Evolutionary conservation across 1,140 invertebrate genomes (phyloP).

Genomic region (Paracyclopina nana): DNA sequence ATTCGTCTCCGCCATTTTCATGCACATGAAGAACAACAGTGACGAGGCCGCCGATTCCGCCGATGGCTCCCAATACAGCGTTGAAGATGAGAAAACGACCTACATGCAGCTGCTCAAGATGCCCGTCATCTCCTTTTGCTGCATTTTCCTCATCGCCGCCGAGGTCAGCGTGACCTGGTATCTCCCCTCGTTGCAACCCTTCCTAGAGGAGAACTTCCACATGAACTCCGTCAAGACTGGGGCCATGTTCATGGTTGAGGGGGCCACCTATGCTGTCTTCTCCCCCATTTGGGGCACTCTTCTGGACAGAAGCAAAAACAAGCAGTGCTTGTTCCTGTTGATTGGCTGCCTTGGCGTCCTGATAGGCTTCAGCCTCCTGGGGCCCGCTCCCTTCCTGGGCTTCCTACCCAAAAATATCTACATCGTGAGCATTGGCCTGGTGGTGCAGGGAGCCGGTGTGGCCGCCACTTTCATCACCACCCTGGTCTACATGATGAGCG

Average conservation of each 20-base stretch:
- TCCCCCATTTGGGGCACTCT: slow-evolving; percentile 59
- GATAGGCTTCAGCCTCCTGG: neutral
- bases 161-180: slow-evolving; percentile 1
- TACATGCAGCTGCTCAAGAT: slow-evolving; percentile 4
- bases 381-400: neutral
- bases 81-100: neutral
- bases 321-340: slow-evolving; percentile 26
- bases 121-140: neutral
- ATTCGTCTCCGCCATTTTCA: slow-evolving; percentile 1
- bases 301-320: slow-evolving; percentile 42
- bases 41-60: neutral
- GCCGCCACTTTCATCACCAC: slow-evolving; percentile 11
- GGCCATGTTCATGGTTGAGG: slow-evolving; percentile 66
- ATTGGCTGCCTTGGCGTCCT: neutral
- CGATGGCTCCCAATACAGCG: neutral
- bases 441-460: neutral
- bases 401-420: slow-evolving; percentile 5
- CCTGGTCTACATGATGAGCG: slow-evolving; percentile 8
- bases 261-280: slow-evolving; percentile 56
- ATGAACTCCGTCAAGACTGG: slow-evolving; percentile 51
- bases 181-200: slow-evolving; percentile 9
- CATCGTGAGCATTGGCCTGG: neutral
- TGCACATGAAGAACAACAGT: neutral
- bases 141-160: neutral
- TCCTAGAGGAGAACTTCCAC: slow-evolving; percentile 26